phyloP scores from a whole-genome alignment of 2,113 vertebrate genomes.

The Calyptommatus sinebrachiatus region DNA sequence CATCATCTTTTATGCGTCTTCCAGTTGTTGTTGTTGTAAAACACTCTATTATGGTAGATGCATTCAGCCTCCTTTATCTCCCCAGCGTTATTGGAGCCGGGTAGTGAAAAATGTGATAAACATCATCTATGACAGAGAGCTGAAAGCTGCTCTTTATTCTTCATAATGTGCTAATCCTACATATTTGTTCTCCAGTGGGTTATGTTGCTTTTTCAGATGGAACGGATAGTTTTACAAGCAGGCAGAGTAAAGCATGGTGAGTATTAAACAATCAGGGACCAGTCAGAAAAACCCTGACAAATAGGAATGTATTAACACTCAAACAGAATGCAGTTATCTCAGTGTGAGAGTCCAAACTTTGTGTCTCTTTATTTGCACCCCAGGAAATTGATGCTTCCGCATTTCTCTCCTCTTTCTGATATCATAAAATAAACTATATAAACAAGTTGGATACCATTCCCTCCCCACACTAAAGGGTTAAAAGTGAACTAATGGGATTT shows the following conservation, averaged over 20 bases:
- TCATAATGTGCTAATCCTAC: slow-evolving; percentile 72
- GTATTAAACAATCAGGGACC: slow-evolving; percentile 45
- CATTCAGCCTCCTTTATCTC: slow-evolving; percentile 65
- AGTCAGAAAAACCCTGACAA: slow-evolving; percentile 18
- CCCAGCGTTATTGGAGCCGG: slow-evolving; percentile 49
- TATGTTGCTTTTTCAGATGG: slow-evolving; percentile 51
- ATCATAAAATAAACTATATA: slow-evolving; percentile 57
- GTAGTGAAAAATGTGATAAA: slow-evolving; percentile 70
- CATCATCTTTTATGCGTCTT: slow-evolving; percentile 52
- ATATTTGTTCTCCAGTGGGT: slow-evolving; percentile 64
- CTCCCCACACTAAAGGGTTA: slow-evolving; percentile 45
- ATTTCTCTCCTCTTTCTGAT: slow-evolving; percentile 25
- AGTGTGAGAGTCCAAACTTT: slow-evolving; percentile 50
- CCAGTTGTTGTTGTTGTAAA: slow-evolving; percentile 56
- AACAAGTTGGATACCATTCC: slow-evolving; percentile 44
- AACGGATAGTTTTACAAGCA: slow-evolving; percentile 45
- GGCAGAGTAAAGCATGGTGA: slow-evolving; percentile 50
- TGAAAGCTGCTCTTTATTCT: slow-evolving; percentile 76
- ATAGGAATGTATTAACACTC: slow-evolving; percentile 61
- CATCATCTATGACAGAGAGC: slow-evolving; percentile 60
- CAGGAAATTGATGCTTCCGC: slow-evolving; percentile 55
- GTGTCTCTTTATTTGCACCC: slow-evolving; percentile 54
- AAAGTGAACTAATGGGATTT: slow-evolving; percentile 60
- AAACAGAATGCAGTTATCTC: slow-evolving; percentile 62
- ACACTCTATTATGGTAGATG: slow-evolving; percentile 46